A percentile compares a stretch with the other conserved stretches of the same genome.
These are phyloP conservation scores for Desmophyllum pertusum DNA, from an alignment of 92 coral and sea anemone genomes.

Conservation along the genomic window DNA sequence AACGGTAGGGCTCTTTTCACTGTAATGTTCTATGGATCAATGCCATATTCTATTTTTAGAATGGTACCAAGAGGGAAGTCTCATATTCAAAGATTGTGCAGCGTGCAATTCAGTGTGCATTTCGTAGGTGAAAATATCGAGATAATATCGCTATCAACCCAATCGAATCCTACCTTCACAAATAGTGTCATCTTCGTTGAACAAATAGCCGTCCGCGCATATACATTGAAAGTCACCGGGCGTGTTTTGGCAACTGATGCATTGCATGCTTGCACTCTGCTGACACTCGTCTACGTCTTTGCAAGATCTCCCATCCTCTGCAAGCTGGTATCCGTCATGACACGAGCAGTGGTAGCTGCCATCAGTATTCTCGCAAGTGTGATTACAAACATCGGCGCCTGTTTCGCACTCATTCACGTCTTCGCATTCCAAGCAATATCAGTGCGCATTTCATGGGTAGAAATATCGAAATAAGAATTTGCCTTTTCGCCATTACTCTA, in stretches of 20 bases:
- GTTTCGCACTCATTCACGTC: slow-evolving; percentile 62
- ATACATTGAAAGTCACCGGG: slow-evolving; percentile 57
- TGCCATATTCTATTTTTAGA: too few relatives aligned
- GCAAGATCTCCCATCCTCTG: slow-evolving; percentile 47
- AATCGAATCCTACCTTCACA: slow-evolving; percentile 43
- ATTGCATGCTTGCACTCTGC: slow-evolving; percentile 23
- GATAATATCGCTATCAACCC: too few relatives aligned
- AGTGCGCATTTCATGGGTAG: too few relatives aligned
- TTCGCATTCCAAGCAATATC: too few relatives aligned
- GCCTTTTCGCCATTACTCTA: too few relatives aligned
- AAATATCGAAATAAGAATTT: background rate
- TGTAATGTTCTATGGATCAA: too few relatives aligned
- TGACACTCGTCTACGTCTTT: slow-evolving; percentile 58
- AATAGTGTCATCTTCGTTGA: slow-evolving; percentile 20
- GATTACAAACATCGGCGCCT: slow-evolving; percentile 40
- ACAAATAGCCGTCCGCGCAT: slow-evolving; percentile 50
- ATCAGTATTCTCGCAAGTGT: slow-evolving; percentile 49
- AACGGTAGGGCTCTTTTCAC: too few relatives aligned
- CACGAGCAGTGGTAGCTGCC: slow-evolving; percentile 66
- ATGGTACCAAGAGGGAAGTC: too few relatives aligned
- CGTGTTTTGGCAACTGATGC: slow-evolving; percentile 42
- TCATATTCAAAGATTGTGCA: too few relatives aligned
- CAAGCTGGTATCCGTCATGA: slow-evolving; percentile 43
- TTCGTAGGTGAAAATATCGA: too few relatives aligned
- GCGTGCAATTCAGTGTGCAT: too few relatives aligned